Percentiles rank a stretch among this genome's conserved stretches.
Evolutionary conservation across 2,113 vertebrate species (phyloP).

Genomic region (Pleuronectes platessa): DNA sequence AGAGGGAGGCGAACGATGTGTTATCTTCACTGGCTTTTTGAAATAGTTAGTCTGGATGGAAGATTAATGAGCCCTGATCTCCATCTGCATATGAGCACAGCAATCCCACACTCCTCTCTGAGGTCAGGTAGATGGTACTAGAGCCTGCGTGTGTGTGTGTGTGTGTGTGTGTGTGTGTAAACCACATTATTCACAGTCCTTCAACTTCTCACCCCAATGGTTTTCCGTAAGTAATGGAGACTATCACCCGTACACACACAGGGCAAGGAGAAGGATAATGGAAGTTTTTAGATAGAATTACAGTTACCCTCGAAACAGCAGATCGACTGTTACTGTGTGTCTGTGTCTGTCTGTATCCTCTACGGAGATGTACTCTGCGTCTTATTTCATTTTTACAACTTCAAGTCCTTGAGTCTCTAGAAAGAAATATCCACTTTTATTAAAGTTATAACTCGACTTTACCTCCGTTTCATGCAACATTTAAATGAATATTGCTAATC

Average conservation of each 20-base stretch:
- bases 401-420: not conserved
- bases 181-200: conserved; percentile 39
- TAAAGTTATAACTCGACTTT: not conserved
- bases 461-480: conserved; percentile 8
- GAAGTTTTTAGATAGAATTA: conserved; percentile 18
- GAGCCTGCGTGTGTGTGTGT: too few relatives aligned
- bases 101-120: too few relatives aligned
- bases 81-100: not conserved
- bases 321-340: not conserved
- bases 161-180: not conserved
- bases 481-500: conserved; percentile 18
- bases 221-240: conserved; percentile 26
- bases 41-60: conserved; percentile 4
- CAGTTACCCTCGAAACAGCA: not conserved
- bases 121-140: too few relatives aligned
- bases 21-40: conserved; percentile 29
- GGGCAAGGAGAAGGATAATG: not conserved
- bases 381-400: conserved; percentile 25
- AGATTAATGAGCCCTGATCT: conserved; percentile 48
- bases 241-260: conserved; percentile 22
- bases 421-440: not conserved
- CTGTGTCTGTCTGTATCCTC: conserved; percentile 11
- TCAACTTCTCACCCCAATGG: conserved; percentile 26
- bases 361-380: conserved; percentile 7
- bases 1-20: conserved; percentile 19